Evolutionary conservation across 37 sponge, comb jelly and placozoan species (phyloP), one percentile per base, ranked within the genome.

Genomic region (Crambe crambe): DNA sequence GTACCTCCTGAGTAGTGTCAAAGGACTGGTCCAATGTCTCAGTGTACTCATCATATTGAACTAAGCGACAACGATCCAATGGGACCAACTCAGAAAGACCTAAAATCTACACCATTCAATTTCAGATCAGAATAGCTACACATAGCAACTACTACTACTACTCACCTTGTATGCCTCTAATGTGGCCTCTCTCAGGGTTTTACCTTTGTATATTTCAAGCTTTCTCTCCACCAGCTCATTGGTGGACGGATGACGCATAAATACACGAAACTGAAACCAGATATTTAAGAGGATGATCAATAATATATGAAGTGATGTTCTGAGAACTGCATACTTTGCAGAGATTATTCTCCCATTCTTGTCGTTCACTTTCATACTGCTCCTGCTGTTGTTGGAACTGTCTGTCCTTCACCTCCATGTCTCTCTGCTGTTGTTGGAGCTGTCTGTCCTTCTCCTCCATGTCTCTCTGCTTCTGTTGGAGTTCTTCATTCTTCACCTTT

Each of bases 231-330:
- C 2, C 61, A 79, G 58, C 64, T 81, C 86, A 0, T 63, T 64
- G 20, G 70, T 72, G 25, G 63, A 57, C 1, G 94, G 91, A 63
- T 94, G 94, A n/a, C 56, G 54, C 57, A 77, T 85, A 64, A 86
- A 92, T 42, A 95, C 76, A 38, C 90, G 89, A 74, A 95, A 76
- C 96, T 95, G n/a, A n/a, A n/a, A n/a, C n/a, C n/a, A n/a, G n/a
- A n/a, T n/a, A n/a, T n/a, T n/a, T n/a, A n/a, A n/a, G n/a, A n/a
- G n/a, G n/a, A n/a, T n/a, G n/a, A n/a, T n/a, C n/a, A n/a, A n/a
- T n/a, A n/a, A n/a, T n/a, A n/a, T n/a, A n/a, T n/a, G n/a, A n/a
- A n/a, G n/a, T n/a, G n/a, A n/a, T n/a, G n/a, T n/a, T n/a, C n/a
- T n/a, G n/a, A n/a, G n/a, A n/a, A 23, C 41, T n/a, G n/a, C n/a